A percentile compares a stretch with the other conserved stretches of the same genome.
phyloP scores from a whole-genome alignment of 2,113 vertebrate species.

The Austrofundulus limnaeus region DNA sequence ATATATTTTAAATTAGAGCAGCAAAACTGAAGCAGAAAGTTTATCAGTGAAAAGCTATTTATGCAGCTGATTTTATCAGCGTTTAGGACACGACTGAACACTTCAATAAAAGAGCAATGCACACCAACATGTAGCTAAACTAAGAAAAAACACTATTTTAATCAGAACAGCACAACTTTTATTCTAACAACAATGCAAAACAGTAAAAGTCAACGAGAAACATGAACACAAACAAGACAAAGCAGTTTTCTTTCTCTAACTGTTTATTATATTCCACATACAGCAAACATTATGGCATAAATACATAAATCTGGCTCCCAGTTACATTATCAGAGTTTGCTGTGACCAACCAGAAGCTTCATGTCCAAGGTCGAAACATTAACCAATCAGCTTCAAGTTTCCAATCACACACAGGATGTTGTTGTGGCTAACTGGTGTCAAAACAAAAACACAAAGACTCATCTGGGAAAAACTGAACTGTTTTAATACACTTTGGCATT shows the following conservation, averaged over 20 bases:
- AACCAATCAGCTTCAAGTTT: not conserved
- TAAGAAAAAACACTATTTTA: not conserved
- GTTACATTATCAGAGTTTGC: conserved; percentile 5
- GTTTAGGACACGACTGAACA: too few relatives aligned
- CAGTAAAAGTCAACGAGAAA: not conserved
- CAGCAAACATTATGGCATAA: conserved; percentile 40
- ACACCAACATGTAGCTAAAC: not conserved
- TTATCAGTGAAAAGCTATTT: too few relatives aligned
- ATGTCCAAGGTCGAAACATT: conserved; percentile 1
- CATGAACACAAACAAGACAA: conserved; percentile 32
- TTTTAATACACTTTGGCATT: not conserved
- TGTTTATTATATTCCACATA: conserved; percentile 67
- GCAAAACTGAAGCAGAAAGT: too few relatives aligned
- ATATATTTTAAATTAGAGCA: too few relatives aligned
- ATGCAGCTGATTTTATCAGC: too few relatives aligned
- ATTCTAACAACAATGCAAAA: not conserved
- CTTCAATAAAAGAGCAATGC: too few relatives aligned
- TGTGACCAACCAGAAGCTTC: conserved; percentile 13
- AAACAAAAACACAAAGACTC: not conserved
- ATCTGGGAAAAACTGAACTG: conserved; percentile 3
- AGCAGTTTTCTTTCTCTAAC: conserved; percentile 45
- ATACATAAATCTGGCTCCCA: conserved; percentile 6
- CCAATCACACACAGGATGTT: not conserved
- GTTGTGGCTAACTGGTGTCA: not conserved
- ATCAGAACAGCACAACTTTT: not conserved